A percentile compares a stretch with the other conserved stretches of the same genome.
Conservation (phyloP, 1,140 invertebrate genomes). For the Pararge aegeria region DNA sequence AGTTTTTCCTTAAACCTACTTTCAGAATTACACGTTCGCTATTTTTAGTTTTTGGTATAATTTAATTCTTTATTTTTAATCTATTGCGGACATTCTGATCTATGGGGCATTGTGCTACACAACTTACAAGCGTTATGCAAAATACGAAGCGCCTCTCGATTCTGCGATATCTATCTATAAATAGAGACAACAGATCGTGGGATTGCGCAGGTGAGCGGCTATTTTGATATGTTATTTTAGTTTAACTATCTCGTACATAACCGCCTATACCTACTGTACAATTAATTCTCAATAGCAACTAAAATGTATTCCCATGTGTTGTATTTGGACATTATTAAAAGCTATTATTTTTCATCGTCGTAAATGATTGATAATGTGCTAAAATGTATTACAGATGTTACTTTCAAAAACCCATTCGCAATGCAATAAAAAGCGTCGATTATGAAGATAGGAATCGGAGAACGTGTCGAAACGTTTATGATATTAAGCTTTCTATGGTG, state of each 20-base stretch:
- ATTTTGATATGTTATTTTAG: slow-evolving; percentile 66
- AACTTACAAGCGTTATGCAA: slow-evolving; percentile 72
- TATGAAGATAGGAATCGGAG: slow-evolving; percentile 59
- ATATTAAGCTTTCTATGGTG: slow-evolving; percentile 53
- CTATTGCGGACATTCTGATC: slow-evolving; percentile 14
- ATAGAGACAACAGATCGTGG: slow-evolving; percentile 69
- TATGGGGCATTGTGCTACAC: slow-evolving; percentile 51
- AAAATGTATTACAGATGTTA: slow-evolving; percentile 55
- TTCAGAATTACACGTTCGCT: no score
- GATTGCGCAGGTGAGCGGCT: slow-evolving; percentile 65
- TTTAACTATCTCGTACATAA: slow-evolving; percentile 46
- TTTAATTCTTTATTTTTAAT: no score
- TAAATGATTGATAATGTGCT: slow-evolving; percentile 33
- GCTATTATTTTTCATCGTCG: slow-evolving; percentile 27
- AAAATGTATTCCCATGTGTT: slow-evolving; percentile 7
- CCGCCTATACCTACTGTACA: slow-evolving; percentile 6
- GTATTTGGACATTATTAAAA: slow-evolving; percentile 19
- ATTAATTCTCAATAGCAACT: slow-evolving; percentile 5
- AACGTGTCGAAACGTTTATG: slow-evolving; percentile 64
- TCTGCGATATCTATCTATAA: slow-evolving; percentile 68
- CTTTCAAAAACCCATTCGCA: slow-evolving; percentile 68
- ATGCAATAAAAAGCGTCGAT: slow-evolving; percentile 56
- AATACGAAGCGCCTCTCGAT: slow-evolving; percentile 70
- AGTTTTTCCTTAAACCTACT: no score
- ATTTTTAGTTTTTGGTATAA: no score